Evolutionary conservation across 2,888 invertebrate genomes (phyloP).

Genomic region (Agapostemon virescens): DNA sequence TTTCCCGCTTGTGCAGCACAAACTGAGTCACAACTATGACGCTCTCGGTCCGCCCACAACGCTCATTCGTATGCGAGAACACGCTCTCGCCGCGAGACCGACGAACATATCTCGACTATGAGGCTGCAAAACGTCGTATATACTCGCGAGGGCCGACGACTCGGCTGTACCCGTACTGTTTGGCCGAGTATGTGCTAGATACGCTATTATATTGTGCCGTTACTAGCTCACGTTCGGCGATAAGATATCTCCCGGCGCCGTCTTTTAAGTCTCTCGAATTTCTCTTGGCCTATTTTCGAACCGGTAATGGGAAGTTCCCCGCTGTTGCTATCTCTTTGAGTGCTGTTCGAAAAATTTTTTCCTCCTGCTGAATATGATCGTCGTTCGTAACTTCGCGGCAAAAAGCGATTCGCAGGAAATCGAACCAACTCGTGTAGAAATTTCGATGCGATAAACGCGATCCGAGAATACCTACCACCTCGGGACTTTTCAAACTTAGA

Average conservation of each 20-base stretch:
- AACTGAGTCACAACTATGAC: constrained; percentile 52
- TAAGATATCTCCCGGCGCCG: constrained; percentile 47
- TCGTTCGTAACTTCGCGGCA: not conserved
- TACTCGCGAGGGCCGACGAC: constrained; percentile 51
- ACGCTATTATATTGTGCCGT: constrained; percentile 51
- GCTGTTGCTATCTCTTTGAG: not conserved
- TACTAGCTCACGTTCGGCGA: constrained; percentile 51
- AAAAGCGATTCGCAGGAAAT: not conserved
- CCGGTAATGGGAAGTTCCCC: constrained; percentile 9
- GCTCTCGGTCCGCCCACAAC: constrained; percentile 43
- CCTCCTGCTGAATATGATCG: not conserved
- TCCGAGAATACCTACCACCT: not conserved
- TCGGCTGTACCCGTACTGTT: constrained; percentile 58
- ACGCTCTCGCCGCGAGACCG: constrained; percentile 63
- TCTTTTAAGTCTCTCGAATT: constrained; percentile 50
- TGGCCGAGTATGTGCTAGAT: constrained; percentile 58
- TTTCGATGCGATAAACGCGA: not conserved
- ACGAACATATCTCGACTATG: constrained; percentile 54
- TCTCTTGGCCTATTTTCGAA: constrained; percentile 35
- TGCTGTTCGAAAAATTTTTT: not conserved
- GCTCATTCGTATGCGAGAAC: constrained; percentile 71
- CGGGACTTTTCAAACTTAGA: not conserved
- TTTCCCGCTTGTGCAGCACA: constrained; percentile 51
- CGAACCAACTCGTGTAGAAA: not conserved
- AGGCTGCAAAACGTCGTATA: constrained; percentile 53